Base-by-base conservation (phyloP, 2,797 vertebrate species). In the Champsocephalus gunnari region DNA sequence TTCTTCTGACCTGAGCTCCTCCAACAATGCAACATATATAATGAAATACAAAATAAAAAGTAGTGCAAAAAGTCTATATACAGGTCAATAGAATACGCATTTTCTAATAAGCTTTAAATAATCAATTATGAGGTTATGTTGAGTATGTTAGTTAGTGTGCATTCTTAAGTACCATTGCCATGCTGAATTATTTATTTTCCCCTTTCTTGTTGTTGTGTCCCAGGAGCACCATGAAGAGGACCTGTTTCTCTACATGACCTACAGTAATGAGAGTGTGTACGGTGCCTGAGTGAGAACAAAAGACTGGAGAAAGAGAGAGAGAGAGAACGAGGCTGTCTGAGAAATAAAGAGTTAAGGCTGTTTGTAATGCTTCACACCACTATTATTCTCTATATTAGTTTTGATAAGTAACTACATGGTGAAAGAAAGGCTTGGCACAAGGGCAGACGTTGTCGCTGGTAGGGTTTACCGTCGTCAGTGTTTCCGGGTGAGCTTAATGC, bases 201-300 rank as follows among this genome's bases (percentile, higher is more conserved):
- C 73, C 0, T 47, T 76, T n/a, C 13, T 73, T 51, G 34, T 28
- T 57, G 13, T 79, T 73, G 10, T 90, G 12, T 87, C 83, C 5
- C 86, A 99, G 98, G 97, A 99, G 92, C 98, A 99, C 88, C 98
- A 99, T 0, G 97, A 99, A 24, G 97, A 99, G 71, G 98, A 99
- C 88, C 96, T 97, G 88, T 99, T 99, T 90, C 97, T 99, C 78
- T 99, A 99, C 81, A 97, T 99, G 96, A 97, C 97, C 57, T 99
- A 99, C 96, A 99, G 98, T 59, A 98, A 97, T 19, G 98, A 99
- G 91, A 99, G 98, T 0, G 98, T 99, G 77, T 99, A 99, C 12
- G 98, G 98, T 63, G 96, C 98, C 86, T 99, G 95, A 99, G 79
- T 82, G 53, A 70, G 58, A 76, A 80, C 61, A 50, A 60, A 60